phyloP scores from a whole-genome alignment of 2,888 invertebrate species.

The Isoperla grammatica region DNA sequence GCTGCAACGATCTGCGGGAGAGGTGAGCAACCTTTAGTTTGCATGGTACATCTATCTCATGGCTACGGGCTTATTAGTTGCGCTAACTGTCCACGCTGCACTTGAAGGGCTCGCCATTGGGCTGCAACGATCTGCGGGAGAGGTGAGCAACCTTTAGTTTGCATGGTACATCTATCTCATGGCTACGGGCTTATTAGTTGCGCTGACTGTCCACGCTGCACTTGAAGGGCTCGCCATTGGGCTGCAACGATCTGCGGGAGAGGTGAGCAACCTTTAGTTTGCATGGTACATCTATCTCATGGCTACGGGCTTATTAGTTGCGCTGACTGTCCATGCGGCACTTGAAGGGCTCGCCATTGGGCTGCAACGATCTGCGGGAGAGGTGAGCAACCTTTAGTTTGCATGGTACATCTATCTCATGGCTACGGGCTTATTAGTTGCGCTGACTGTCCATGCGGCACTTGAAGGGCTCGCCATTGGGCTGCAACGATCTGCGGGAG shows the following conservation, averaged over 20 bases:
- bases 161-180: too few species aligned
- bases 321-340: conserved; percentile 70
- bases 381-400: too few species aligned
- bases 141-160: too few species aligned
- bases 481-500: conserved; percentile 58
- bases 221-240: conserved; percentile 80
- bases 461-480: conserved; percentile 80
- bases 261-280: too few species aligned
- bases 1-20: conserved; percentile 58
- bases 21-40: too few species aligned
- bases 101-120: conserved; percentile 80
- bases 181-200: conserved; percentile 66
- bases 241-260: conserved; percentile 58
- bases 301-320: conserved; percentile 66
- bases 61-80: conserved; percentile 66
- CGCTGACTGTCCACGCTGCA: conserved; percentile 70
- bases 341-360: conserved; percentile 80
- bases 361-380: conserved; percentile 58
- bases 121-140: conserved; percentile 58
- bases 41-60: too few species aligned
- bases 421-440: conserved; percentile 66
- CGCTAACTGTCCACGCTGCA: conserved; percentile 70
- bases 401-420: too few species aligned
- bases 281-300: too few species aligned
- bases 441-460: conserved; percentile 70